Conservation (phyloP, 2,888 invertebrate genomes). For the Heliconius sara region DNA sequence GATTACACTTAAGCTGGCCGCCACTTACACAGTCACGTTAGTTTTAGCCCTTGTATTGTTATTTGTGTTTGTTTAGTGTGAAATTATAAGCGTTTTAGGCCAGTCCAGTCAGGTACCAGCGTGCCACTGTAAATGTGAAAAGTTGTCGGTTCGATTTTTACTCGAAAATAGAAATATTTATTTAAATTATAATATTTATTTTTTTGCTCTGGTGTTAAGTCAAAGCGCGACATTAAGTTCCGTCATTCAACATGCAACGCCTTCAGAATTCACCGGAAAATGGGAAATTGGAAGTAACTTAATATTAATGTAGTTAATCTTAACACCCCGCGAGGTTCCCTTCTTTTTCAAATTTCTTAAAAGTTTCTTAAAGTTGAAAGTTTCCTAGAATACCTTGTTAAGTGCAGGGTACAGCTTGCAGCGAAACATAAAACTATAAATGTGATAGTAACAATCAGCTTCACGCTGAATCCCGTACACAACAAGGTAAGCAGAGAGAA, state of each 20-base stretch:
- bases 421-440: too few relatives aligned
- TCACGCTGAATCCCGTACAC: too few relatives aligned
- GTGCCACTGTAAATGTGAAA: background rate
- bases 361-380: too few relatives aligned
- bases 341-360: too few relatives aligned
- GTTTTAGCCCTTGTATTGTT: constrained; percentile 1
- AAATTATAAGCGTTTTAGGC: background rate
- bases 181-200: background rate
- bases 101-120: too few relatives aligned
- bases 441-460: too few relatives aligned
- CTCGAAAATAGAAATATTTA: background rate
- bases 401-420: too few relatives aligned
- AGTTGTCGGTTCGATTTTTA: background rate
- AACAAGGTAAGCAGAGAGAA: too few relatives aligned
- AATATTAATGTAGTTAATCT: too few relatives aligned
- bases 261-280: background rate
- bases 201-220: background rate
- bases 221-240: background rate
- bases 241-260: background rate
- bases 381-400: too few relatives aligned
- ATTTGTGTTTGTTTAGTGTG: background rate
- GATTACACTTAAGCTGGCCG: constrained; percentile 66
- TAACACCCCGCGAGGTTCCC: too few relatives aligned
- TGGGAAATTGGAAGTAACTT: background rate
- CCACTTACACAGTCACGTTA: constrained; percentile 46